These are phyloP conservation scores for Vultur gryphus DNA, from an alignment of 2,797 vertebrate genomes.

Conservation along the genomic window DNA sequence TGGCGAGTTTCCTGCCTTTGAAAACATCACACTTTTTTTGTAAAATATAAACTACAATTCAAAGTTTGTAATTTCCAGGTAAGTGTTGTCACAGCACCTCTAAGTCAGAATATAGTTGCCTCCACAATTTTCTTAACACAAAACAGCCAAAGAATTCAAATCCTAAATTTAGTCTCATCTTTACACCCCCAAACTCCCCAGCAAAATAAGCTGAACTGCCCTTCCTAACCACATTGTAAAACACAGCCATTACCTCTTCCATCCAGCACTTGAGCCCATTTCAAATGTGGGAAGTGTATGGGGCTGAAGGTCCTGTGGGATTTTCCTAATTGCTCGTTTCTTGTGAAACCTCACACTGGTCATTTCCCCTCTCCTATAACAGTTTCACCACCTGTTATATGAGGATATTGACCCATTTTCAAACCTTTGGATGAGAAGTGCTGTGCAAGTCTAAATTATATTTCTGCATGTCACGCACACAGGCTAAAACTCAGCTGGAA, in stretches of 20 bases:
- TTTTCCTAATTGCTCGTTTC: background rate
- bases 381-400: background rate
- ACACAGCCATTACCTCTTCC: background rate
- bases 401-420: background rate
- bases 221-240: background rate
- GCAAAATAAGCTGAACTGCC: background rate
- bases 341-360: background rate
- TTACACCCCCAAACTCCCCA: background rate
- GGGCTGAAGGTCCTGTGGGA: background rate
- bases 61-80: background rate
- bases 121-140: background rate
- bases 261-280: background rate
- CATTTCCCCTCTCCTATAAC: background rate
- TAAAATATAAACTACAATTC: background rate
- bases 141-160: background rate
- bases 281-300: background rate
- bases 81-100: background rate
- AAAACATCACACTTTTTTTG: background rate
- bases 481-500: slow-evolving; percentile 48
- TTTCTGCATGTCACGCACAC: background rate
- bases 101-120: background rate
- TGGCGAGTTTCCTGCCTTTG: accelerated
- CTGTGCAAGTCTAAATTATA: background rate
- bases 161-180: background rate
- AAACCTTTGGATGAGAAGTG: background rate